Evolutionary conservation across 2,797 vertebrate species (phyloP).

Genomic region (Phalloptychus januarius): DNA sequence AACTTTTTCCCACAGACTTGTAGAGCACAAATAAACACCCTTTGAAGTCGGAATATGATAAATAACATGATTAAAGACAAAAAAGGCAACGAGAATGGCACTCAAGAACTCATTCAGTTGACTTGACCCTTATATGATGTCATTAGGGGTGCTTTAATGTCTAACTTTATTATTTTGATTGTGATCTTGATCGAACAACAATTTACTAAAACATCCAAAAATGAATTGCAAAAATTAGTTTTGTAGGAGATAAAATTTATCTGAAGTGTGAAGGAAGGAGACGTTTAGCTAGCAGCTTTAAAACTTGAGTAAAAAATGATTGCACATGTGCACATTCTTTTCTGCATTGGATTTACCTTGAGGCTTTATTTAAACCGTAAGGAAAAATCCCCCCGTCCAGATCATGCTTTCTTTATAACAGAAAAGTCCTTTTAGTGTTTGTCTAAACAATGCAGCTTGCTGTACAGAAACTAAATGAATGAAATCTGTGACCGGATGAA

Average conservation of each 20-base stretch:
- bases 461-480: constrained; percentile 37
- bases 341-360: constrained; percentile 7
- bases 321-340: constrained; percentile 7
- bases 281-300: not conserved
- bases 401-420: constrained; percentile 5
- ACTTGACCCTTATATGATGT: not conserved
- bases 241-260: not conserved
- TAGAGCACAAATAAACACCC: not conserved
- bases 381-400: not conserved
- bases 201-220: not conserved
- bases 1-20: not conserved
- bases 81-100: not conserved
- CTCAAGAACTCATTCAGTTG: not conserved
- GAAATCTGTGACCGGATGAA: constrained; percentile 33
- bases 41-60: not conserved
- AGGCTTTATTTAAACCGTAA: constrained; percentile 1
- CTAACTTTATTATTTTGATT: not conserved
- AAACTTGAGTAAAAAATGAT: constrained; percentile 4
- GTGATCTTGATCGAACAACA: not conserved
- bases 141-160: not conserved
- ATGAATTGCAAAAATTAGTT: not conserved
- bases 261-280: not conserved
- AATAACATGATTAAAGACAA: not conserved
- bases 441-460: constrained; percentile 12
- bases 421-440: constrained; percentile 4